Base-by-base conservation (phyloP, 2,888 invertebrate genomes). In the Apoderus coryli region DNA sequence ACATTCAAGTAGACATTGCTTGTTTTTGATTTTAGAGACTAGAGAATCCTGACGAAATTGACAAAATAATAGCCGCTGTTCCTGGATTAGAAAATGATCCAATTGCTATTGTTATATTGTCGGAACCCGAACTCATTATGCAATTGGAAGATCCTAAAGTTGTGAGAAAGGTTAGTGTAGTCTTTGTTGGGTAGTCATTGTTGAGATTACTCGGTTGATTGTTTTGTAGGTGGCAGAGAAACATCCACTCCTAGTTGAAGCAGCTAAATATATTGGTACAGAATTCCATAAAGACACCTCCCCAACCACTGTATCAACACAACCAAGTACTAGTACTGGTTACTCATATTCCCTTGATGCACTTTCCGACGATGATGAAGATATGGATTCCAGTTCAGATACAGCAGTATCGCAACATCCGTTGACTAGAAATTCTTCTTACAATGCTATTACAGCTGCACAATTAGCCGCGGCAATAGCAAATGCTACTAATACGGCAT, bases 381-480 rank as follows among this genome's bases (percentile, higher is more conserved):
- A 67, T 33, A 66, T 66, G 65, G 63, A 64, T 32, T 53, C 57
- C 4, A 48, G 44, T 29, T 46, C 47, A 15, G 56, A 57, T 34
- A 53, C 57, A 3, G 42, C 46, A 10, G 38, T 50, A 25, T 41
- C 49, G 25, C 43, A 42, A 3, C 41, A 47, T 34, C 49, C 54
- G 3, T 32, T 55, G 10, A 44, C 46, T 2, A 39, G 56, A 23
- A 57, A 57, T 33, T 45, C 55, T 11, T 56, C 57, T 3, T 52
- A 48, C 32, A 55, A 52, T 38, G 61, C 66, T 3, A 79, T 82
- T 35, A 81, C 80, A 10, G 69, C 75, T 13, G 76, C 78, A 19
- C 80, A 81, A 48, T 56, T 84, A 4, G 73, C 78, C 3, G 75
- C 75, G 4, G 81, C 81, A 4, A 58, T 84, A 25, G 74, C 76